Percentiles rank a stretch among this genome's conserved stretches.
phyloP scores from a whole-genome alignment of 2,113 vertebrate genomes.

The Laticauda colubrina region DNA sequence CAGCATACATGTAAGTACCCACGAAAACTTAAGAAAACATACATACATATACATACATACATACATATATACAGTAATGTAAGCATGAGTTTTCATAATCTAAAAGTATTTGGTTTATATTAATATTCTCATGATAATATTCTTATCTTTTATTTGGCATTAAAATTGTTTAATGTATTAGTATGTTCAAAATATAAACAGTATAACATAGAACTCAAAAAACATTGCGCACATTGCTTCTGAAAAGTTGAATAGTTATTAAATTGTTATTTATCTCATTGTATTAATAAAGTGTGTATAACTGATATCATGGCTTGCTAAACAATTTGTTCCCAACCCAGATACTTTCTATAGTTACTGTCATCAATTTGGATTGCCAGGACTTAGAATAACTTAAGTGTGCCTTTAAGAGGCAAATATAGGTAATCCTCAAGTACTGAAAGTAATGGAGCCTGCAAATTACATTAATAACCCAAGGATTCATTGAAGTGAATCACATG shows the following conservation, averaged over 20 bases:
- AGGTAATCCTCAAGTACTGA: too few species aligned
- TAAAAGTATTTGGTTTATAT: neutral
- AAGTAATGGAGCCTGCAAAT: too few species aligned
- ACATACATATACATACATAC: too few species aligned
- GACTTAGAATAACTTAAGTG: neutral
- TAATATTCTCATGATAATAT: neutral
- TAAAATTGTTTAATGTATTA: neutral
- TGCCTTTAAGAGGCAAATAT: neutral
- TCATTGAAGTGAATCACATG: too few species aligned
- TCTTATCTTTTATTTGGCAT: neutral
- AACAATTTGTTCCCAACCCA: conserved; percentile 22
- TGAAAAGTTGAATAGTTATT: conserved; percentile 15
- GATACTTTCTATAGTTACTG: neutral
- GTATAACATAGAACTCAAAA: conserved; percentile 2
- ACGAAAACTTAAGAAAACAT: too few species aligned
- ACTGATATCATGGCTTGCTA: conserved; percentile 10
- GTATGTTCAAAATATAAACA: neutral
- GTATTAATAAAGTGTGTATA: neutral
- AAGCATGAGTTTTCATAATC: neutral
- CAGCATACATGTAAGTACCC: too few species aligned
- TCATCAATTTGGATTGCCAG: conserved; percentile 4
- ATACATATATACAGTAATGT: neutral
- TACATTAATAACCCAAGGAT: too few species aligned
- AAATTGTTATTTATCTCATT: neutral
- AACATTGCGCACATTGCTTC: conserved; percentile 20